A percentile compares a stretch with the other conserved stretches of the same genome.
phyloP scores from a whole-genome alignment of 2,888 invertebrate species.

The Eurytoma californica region DNA sequence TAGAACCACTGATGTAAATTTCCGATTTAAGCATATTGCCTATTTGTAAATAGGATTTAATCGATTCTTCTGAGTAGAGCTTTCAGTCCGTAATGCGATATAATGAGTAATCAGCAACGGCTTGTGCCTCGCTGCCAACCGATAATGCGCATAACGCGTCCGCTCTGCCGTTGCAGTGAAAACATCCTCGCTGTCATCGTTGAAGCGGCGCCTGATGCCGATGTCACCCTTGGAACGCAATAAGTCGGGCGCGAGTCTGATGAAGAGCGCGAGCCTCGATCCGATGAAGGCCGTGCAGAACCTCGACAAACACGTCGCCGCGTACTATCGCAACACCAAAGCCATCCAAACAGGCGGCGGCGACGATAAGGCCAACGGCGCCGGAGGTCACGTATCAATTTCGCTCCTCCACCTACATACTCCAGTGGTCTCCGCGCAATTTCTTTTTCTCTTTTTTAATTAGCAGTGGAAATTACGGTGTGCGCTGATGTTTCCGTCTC shows the following conservation, averaged over 20 bases:
- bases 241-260: conserved; percentile 61
- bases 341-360: conserved; percentile 62
- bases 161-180: conserved; percentile 34
- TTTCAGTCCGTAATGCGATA: too few species aligned
- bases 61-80: too few species aligned
- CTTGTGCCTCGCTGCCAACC: too few species aligned
- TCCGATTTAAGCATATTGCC: too few species aligned
- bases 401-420: too few species aligned
- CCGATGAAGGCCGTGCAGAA: conserved; percentile 53
- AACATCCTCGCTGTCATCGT: conserved; percentile 55
- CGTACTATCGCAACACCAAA: conserved; percentile 59
- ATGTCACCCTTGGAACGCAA: conserved; percentile 64
- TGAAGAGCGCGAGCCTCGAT: conserved; percentile 53
- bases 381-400: conserved; percentile 60
- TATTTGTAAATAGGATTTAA: too few species aligned
- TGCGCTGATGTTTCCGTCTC: too few species aligned
- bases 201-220: conserved; percentile 65
- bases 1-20: too few species aligned
- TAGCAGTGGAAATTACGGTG: too few species aligned
- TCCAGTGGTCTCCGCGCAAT: background rate
- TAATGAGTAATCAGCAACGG: too few species aligned
- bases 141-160: too few species aligned
- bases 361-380: conserved; percentile 64
- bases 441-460: conserved; percentile 11
- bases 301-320: conserved; percentile 54